Evolutionary conservation across 2,113 vertebrate genomes (phyloP), one percentile per base, ranked within the genome.

Genomic region (Pseudorectes ferrugineus): DNA sequence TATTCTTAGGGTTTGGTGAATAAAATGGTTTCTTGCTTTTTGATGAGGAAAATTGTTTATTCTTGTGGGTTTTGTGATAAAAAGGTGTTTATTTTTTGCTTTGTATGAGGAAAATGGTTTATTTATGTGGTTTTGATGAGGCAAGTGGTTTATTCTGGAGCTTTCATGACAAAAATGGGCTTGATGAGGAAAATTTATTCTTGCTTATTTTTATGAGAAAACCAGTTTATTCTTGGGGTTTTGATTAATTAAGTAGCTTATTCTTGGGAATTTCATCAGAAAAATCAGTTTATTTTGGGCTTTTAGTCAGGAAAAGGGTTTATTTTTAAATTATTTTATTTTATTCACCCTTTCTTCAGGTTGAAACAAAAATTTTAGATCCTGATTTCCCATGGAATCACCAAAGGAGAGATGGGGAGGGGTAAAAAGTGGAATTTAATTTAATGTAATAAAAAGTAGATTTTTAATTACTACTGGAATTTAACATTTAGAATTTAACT

Each of bases 331-430:
- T n/a, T 28, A 40, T 6, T 86, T 16, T 4, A 19, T 49, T 33
- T 55, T 5, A 19, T 46, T n/a, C n/a, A 29, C n/a, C 2, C 3
- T 38, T 62, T 6, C 2, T 43, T 70, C 5, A 6, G 3, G 7
- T 25, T 18, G 16, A 62, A 71, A 71, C 65, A 54, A 46, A 62
- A 54, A 7, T 22, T 25, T 46, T 29, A 16, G 4, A 14, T 48
- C 29, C 40, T 29, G 25, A 48, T 48, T 78, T 52, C 21, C 29
- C 4, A 1, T 24, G 28, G 15, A 61, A 33, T 52, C 46, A 28
- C 29, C 2, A 0, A n/a, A 78, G 16, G n/a, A 54, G 74, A 46
- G 16, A 46, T 23, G 26, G 35, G 19, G 28, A 61, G 6, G 22
- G 45, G 2, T 45, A 52, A 59, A 68, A 68, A 67, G 5, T 17